phyloP scores from a whole-genome alignment of 2,797 vertebrate genomes.

The Psittacula echo region DNA sequence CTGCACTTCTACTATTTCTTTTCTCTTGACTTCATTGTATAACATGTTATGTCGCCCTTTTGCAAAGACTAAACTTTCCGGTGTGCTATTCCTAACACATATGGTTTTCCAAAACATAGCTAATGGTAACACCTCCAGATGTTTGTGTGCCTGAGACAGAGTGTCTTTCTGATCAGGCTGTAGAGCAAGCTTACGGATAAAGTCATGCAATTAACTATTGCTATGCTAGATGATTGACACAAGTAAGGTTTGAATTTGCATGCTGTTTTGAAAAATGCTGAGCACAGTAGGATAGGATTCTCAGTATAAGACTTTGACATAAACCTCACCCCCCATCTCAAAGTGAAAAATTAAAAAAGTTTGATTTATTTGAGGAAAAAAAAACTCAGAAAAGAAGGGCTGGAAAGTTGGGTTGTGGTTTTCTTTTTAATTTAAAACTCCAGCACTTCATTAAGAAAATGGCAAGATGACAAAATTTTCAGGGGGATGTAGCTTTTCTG shows the following conservation, averaged over 20 bases:
- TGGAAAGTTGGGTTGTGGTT: neutral
- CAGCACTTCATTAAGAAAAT: neutral
- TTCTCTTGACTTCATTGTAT: neutral
- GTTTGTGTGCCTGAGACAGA: neutral
- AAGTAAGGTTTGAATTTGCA: neutral
- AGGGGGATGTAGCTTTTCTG: neutral
- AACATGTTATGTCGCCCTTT: neutral
- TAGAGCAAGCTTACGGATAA: neutral
- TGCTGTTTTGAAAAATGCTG: neutral
- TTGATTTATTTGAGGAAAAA: neutral
- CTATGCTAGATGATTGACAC: neutral
- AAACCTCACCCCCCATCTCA: neutral
- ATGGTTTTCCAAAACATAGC: constrained; percentile 1
- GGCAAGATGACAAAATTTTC: neutral
- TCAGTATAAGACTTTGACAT: neutral
- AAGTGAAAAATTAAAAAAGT: neutral
- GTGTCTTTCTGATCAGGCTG: neutral
- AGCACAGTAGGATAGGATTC: neutral
- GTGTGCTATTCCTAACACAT: neutral
- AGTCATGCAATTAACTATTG: neutral
- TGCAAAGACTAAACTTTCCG: constrained; percentile 3
- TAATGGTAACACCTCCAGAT: constrained; percentile 4
- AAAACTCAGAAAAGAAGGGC: neutral
- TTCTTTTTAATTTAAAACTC: neutral
- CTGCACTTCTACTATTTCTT: neutral